These are phyloP conservation scores for Sorex fumeus DNA, from an alignment of 2,113 vertebrate genomes.

Conservation along the genomic window DNA sequence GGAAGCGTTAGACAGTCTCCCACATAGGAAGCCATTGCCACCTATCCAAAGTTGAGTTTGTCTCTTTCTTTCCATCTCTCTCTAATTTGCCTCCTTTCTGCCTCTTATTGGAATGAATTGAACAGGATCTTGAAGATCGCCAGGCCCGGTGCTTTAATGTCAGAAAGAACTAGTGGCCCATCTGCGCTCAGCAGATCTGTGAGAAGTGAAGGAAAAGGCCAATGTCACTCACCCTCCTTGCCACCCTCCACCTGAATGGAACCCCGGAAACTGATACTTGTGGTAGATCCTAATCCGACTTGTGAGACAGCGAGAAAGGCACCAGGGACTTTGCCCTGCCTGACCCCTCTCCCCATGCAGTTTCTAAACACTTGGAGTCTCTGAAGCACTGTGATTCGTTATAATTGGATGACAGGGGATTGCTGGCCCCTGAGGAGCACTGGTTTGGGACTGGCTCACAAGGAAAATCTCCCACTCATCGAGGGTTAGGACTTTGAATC, in stretches of 20 bases:
- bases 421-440: not conserved
- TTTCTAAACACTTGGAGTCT: not conserved
- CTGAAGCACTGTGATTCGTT: not conserved
- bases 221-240: not conserved
- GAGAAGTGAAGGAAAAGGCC: not conserved
- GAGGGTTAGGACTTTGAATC: not conserved
- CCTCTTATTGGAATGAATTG: slow-evolving; percentile 32
- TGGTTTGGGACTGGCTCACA: not conserved
- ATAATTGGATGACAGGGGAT: not conserved
- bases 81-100: not conserved
- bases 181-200: not conserved
- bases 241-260: not conserved
- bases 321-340: no score
- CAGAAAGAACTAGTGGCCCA: not conserved
- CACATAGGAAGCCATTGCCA: not conserved
- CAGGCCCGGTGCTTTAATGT: not conserved
- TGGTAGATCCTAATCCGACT: not conserved
- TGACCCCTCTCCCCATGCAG: not conserved
- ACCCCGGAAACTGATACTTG: slow-evolving; percentile 20
- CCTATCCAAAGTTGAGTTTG: not conserved
- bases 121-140: slow-evolving; percentile 20
- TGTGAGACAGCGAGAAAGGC: not conserved
- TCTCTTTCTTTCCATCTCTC: not conserved
- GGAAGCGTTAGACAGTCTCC: not conserved
- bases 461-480: not conserved